These are phyloP conservation scores for Antheraea pernyi DNA, from an alignment of 1,140 invertebrate species.

Conservation along the genomic window DNA sequence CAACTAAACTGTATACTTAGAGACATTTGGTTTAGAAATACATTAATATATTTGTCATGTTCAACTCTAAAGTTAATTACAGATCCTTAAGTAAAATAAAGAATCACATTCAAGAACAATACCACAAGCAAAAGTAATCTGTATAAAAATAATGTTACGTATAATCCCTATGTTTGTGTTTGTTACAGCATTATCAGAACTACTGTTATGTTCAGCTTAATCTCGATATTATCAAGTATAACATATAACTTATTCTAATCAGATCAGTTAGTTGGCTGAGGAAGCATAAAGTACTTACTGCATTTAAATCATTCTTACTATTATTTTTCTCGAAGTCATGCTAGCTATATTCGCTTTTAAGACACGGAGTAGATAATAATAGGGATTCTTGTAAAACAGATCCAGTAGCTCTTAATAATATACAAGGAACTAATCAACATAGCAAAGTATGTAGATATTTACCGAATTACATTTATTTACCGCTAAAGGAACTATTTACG, in stretches of 20 bases:
- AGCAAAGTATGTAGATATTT: neutral
- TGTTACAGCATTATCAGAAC: neutral
- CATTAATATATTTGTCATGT: constrained; percentile 42
- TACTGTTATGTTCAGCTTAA: neutral
- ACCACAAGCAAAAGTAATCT: neutral
- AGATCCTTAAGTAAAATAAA: neutral
- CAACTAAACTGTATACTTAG: constrained; percentile 15
- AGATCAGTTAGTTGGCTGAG: neutral
- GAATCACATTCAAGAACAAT: neutral
- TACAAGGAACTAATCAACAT: constrained; percentile 20
- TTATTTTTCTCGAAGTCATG: too few relatives aligned
- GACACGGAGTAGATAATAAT: constrained; percentile 7
- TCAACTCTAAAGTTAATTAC: constrained; percentile 7
- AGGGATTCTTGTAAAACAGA: constrained; percentile 20
- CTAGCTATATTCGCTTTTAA: neutral
- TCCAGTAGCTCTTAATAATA: constrained; percentile 18
- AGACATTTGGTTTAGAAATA: constrained; percentile 47
- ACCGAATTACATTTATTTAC: constrained; percentile 27
- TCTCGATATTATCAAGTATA: neutral
- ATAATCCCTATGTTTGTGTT: neutral
- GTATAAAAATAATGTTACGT: neutral
- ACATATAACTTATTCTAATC: neutral
- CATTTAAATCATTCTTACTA: neutral
- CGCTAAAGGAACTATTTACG: constrained; percentile 55
- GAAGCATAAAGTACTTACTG: neutral